Base-by-base conservation (phyloP, 2,888 invertebrate genomes). In the Heliconius ismenius region DNA sequence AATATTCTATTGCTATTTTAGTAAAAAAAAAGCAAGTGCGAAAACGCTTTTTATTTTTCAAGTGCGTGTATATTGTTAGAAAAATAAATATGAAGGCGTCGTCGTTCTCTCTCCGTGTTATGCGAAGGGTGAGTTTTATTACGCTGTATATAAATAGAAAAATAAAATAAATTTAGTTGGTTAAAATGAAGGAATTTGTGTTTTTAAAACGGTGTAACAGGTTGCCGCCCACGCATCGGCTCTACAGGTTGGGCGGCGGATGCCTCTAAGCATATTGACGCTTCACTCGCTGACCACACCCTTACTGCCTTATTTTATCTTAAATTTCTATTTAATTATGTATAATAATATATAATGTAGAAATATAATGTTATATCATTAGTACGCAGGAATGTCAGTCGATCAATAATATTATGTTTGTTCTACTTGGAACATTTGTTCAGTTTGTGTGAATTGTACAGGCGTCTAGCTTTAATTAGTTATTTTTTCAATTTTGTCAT, bases 41-140 rank as follows among this genome's bases (percentile, higher is more conserved):
- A 63, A 63, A 62, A 76, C 74, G 74, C 68, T 73, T 78, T 76
- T 80, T 80, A 68, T 76, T 78, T 86, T 84, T 81, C 79, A 80
- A 81, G 84, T 85, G 87, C 82, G 70, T 62, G 85, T 79, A 80
- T 80, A 77, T 80, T 84, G 78, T 79, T 79, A 81, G 81, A 79
- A 81, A 81, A 81, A 81, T 81, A 91, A 96, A 95, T 86, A 97
- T 96, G 97, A 97, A 96, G 95, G 96, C 96, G 63, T 96, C 96
- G 73, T 96, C 96, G 86, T 96, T 96, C 88, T 96, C 96, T 28
- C 95, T 97, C 74, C 96, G 96, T 82, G 96, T 97, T 84, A 97
- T 96, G 96, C 95, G 96, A 92, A 95, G 96, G 96, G 97, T 96
- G 89, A 96, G 96, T 95, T 28, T 6, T 54, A 68, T 75, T 64